Base-by-base conservation (phyloP, 2,113 vertebrate genomes). In the Rallus limicola region DNA sequence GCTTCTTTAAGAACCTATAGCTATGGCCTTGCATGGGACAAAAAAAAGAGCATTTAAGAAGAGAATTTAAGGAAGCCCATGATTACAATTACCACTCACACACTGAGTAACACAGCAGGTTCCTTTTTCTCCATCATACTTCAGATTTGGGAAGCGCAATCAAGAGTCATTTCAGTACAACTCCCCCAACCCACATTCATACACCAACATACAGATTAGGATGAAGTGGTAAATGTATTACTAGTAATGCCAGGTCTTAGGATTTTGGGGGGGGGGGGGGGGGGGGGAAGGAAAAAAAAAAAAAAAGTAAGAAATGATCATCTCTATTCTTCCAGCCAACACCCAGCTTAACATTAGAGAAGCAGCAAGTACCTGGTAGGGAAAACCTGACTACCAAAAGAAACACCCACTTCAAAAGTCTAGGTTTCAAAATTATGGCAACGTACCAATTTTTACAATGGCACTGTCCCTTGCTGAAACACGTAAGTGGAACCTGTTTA, bases 401-500 rank as follows among this genome's bases (percentile, higher is more conserved):
- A 74, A 8, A 88, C 23, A 70, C 1, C 5, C 26, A 25, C 26
- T 42, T 79, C 50, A 83, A 56, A 84, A 55, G 31, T 33, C 16
- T 5, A 2, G 9, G 18, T 70, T 81, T 82, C 28, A 18, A 10
- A 81, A 75, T 17, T 78, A 11, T 36, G 38, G 40, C 68, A 83
- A 80, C 24, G 26, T 69, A 86, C 13, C 20, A 60, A 1, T 26
- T 75, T 55, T 44, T 84, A 65, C 0, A 0, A 36, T 0, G 10
- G 16, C 10, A 63, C 16, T 21, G 24, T 40, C 36, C 76, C 36
- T 65, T 69, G 38, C 23, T 63, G 21, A 88, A 82, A 88, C 5
- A 14, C 13, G 9, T 46, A 72, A 68, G 75, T 5, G 55, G 15
- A 71, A 79, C 18, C 53, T 68, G 28, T 29, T 79, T 36, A 64